Percentiles rank a stretch among this genome's conserved stretches.
Evolutionary conservation across 1,140 invertebrate genomes (phyloP).

Genomic region (Luehdorfia chinensis): DNA sequence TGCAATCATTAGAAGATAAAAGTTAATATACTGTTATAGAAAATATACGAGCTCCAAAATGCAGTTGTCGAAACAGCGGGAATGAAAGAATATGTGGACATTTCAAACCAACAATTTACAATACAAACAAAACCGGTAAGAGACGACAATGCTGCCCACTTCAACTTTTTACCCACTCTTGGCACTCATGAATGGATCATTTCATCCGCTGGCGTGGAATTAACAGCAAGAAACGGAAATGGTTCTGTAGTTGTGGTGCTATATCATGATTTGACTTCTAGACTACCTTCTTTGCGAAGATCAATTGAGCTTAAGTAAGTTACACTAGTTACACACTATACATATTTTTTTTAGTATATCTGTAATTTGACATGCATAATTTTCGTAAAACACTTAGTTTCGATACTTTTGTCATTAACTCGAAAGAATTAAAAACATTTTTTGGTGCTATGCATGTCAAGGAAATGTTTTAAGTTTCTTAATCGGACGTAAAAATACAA

Average conservation of each 20-base stretch:
- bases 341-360: too few species aligned
- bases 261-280: constrained; percentile 50
- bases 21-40: too few species aligned
- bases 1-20: too few species aligned
- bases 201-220: constrained; percentile 52
- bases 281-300: constrained; percentile 57
- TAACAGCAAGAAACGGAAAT: constrained; percentile 42
- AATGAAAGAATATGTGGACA: constrained; percentile 45
- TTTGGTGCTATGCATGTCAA: too few species aligned
- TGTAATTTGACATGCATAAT: too few species aligned
- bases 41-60: constrained; percentile 69
- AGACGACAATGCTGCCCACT: constrained; percentile 53
- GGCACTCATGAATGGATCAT: constrained; percentile 50
- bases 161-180: constrained; percentile 35
- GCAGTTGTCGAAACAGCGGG: constrained; percentile 50
- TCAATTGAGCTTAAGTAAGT: constrained; percentile 63
- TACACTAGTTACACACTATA: background rate
- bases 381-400: too few species aligned
- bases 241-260: constrained; percentile 49
- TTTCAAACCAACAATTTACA: constrained; percentile 45
- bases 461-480: too few species aligned
- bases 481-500: too few species aligned
- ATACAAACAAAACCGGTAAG: constrained; percentile 44
- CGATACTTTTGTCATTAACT: too few species aligned
- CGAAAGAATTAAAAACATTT: too few species aligned